Conservation (phyloP, 53 echinoderm and acorn worm species). For the Echinometra lucunter region DNA sequence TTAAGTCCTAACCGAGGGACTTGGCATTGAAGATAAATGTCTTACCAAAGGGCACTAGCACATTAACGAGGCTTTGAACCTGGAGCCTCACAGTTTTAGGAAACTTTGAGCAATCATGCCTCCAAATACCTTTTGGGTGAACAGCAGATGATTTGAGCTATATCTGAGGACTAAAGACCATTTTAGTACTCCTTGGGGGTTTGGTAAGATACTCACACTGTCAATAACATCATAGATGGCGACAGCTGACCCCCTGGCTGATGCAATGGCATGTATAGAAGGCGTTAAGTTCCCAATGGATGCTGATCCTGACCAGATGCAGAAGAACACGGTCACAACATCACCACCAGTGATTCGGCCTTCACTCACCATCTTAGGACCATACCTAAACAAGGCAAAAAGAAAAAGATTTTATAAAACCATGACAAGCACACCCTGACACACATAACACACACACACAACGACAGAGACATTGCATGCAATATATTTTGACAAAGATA, state of each 20-base stretch:
- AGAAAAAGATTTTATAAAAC: not conserved
- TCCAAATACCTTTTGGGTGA: not conserved
- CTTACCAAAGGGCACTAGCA: too few species aligned
- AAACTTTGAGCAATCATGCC: too few species aligned
- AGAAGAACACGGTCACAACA: slow-evolving; percentile 82
- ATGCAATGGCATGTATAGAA: slow-evolving; percentile 83
- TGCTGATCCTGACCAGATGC: slow-evolving; percentile 81
- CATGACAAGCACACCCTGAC: too few species aligned
- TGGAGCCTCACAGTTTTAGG: too few species aligned
- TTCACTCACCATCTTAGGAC: slow-evolving; percentile 82
- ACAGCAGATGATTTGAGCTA: too few species aligned
- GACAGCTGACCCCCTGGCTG: slow-evolving; percentile 81
- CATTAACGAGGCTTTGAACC: too few species aligned
- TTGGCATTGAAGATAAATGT: too few species aligned
- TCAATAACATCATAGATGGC: slow-evolving; percentile 83
- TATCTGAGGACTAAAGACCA: not conserved
- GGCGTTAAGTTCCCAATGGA: slow-evolving; percentile 88
- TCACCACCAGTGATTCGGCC: slow-evolving; percentile 83
- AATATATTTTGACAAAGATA: too few species aligned
- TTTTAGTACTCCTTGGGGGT: not conserved
- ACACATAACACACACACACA: too few species aligned
- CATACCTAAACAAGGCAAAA: slow-evolving; percentile 71
- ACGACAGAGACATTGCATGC: too few species aligned
- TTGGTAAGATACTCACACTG: slow-evolving; percentile 68
- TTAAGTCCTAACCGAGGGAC: too few species aligned